phyloP scores from a whole-genome alignment of 2,113 vertebrate species.

The Lophius piscatorius region DNA sequence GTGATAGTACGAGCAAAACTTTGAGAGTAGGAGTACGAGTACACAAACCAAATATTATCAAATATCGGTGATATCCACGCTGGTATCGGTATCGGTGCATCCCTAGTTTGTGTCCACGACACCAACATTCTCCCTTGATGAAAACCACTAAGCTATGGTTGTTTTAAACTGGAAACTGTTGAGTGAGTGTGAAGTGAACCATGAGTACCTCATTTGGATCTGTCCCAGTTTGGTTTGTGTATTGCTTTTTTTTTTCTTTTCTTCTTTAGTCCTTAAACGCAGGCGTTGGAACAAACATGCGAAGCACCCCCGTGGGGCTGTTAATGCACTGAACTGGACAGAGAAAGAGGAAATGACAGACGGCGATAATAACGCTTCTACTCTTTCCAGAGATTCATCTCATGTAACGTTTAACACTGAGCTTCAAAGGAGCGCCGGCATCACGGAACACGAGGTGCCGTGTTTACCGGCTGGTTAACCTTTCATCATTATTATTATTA shows the following conservation, averaged over 20 bases:
- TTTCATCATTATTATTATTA: slow-evolving; percentile 8
- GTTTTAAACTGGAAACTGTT: slow-evolving; percentile 62
- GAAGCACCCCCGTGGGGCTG: slow-evolving; percentile 71
- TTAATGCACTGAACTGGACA: slow-evolving; percentile 76
- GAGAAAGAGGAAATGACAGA: slow-evolving; percentile 50
- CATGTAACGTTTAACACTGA: slow-evolving; percentile 47
- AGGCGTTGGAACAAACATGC: slow-evolving; percentile 80
- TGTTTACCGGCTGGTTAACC: slow-evolving; percentile 9
- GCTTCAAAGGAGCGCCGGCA: slow-evolving; percentile 46
- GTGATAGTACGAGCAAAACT: no score
- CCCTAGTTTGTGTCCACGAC: slow-evolving; percentile 36
- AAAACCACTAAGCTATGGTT: slow-evolving; percentile 76
- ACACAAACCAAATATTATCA: no score
- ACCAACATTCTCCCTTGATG: slow-evolving; percentile 36
- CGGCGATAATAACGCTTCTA: slow-evolving; percentile 31
- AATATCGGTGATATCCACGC: no score
- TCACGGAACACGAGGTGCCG: slow-evolving; percentile 3
- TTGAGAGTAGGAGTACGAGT: no score
- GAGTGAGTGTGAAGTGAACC: slow-evolving; percentile 77
- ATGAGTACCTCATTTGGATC: slow-evolving; percentile 78
- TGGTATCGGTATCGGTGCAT: no score
- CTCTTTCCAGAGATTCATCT: slow-evolving; percentile 55
- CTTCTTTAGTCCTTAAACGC: slow-evolving; percentile 68
- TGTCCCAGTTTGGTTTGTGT: slow-evolving; percentile 72
- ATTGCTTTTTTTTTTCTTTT: slow-evolving; percentile 38